Percentiles rank a stretch among this genome's conserved stretches.
Evolutionary conservation across 2,113 vertebrate genomes (phyloP).

Genomic region (Myodes glareolus): DNA sequence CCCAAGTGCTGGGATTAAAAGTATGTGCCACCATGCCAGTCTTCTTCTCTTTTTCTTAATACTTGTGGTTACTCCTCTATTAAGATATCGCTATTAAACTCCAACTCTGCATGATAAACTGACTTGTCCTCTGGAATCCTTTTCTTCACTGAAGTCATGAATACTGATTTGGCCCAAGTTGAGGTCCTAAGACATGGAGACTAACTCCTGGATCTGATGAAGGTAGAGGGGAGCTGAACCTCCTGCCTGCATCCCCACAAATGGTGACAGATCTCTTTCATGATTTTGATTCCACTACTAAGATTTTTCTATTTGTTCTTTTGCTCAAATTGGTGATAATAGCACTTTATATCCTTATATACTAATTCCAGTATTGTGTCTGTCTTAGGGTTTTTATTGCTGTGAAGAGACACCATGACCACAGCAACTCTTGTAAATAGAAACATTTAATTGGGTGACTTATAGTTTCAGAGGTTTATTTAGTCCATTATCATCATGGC

Average conservation of each 20-base stretch:
- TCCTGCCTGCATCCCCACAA: not conserved
- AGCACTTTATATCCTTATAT: not conserved
- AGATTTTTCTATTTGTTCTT: not conserved
- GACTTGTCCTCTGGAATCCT: not conserved
- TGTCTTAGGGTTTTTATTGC: not conserved
- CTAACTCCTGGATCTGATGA: not conserved
- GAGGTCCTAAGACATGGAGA: not conserved
- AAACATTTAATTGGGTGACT: no score
- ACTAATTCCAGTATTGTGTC: not conserved
- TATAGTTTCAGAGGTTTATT: no score
- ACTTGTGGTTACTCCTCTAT: not conserved
- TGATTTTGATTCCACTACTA: not conserved
- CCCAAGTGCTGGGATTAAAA: not conserved
- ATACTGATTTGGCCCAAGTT: not conserved
- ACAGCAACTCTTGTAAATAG: no score
- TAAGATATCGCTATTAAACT: not conserved
- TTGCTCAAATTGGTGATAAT: not conserved
- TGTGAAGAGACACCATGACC: no score
- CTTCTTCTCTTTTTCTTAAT: not conserved
- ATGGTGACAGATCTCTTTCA: not conserved
- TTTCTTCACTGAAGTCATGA: not conserved
- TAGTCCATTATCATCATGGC: no score
- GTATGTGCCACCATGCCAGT: not conserved
- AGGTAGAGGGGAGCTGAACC: not conserved
- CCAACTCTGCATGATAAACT: not conserved